Evolutionary conservation across 2,888 invertebrate species (phyloP).

Genomic region (Perdita meconis): DNA sequence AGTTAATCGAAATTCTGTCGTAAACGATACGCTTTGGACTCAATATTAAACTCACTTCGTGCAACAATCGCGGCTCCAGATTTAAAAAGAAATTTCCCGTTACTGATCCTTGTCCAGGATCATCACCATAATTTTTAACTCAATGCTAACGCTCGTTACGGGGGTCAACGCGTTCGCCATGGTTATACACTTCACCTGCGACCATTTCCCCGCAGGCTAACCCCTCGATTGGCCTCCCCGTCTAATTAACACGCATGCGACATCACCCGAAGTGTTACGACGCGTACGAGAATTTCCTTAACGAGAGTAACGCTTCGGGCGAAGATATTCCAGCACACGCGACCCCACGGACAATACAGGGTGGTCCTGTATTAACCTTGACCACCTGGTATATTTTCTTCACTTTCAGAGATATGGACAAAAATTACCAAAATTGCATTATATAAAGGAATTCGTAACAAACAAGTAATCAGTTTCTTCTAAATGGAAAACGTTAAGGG

Average conservation of each 20-base stretch:
- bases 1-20: too few relatives aligned
- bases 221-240: slow-evolving; percentile 29
- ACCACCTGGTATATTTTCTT: too few relatives aligned
- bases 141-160: slow-evolving; percentile 30
- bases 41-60: too few relatives aligned
- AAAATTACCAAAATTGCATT: too few relatives aligned
- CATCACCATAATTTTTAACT: slow-evolving; percentile 44
- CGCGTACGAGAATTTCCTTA: slow-evolving; percentile 30
- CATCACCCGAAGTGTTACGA: slow-evolving; percentile 25
- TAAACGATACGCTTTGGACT: too few relatives aligned
- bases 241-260: slow-evolving; percentile 57
- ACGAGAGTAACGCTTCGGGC: background rate
- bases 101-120: background rate
- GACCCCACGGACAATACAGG: slow-evolving; percentile 18
- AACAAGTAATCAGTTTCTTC: too few relatives aligned
- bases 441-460: too few relatives aligned
- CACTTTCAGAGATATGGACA: too few relatives aligned
- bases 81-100: too few relatives aligned
- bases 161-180: slow-evolving; percentile 48
- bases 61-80: background rate
- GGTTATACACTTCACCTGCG: slow-evolving; percentile 44
- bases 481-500: too few relatives aligned
- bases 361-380: too few relatives aligned
- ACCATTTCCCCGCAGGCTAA: slow-evolving; percentile 34
- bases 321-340: background rate